Evolutionary conservation across 1,140 invertebrate species (phyloP).

Genomic region (Atopsyche davidsoni): DNA sequence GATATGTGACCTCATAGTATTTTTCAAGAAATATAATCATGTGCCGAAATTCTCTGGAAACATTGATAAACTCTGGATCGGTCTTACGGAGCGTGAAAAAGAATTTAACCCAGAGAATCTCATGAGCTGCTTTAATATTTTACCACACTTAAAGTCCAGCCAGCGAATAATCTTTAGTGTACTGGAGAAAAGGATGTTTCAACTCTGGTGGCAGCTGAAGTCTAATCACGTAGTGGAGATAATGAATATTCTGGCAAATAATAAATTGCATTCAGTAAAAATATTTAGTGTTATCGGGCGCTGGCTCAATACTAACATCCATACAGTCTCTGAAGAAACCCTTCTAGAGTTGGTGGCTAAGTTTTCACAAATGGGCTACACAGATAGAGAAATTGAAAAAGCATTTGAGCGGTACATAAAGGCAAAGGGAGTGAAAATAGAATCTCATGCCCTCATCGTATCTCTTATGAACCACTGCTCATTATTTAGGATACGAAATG

Average conservation of each 20-base stretch:
- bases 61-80: conserved; percentile 65
- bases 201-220: conserved; percentile 53
- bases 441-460: conserved; percentile 52
- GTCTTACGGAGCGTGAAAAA: conserved; percentile 52
- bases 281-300: conserved; percentile 47
- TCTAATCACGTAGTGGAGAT: conserved; percentile 53
- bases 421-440: conserved; percentile 45
- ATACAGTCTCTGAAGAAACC: conserved; percentile 53
- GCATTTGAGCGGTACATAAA: conserved; percentile 59
- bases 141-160: conserved; percentile 55
- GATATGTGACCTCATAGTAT: conserved; percentile 53
- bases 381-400: conserved; percentile 49
- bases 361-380: conserved; percentile 50
- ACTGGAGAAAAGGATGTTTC: conserved; percentile 55
- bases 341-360: conserved; percentile 54
- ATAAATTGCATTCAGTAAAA: conserved; percentile 43
- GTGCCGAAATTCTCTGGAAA: conserved; percentile 44
- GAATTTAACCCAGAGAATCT: conserved; percentile 57
- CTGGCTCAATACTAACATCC: conserved; percentile 59
- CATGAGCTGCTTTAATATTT: conserved; percentile 49
- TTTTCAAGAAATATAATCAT: conserved; percentile 40
- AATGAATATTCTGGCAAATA: conserved; percentile 41
- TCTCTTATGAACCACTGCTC: conserved; percentile 59
- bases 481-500: conserved; percentile 53
- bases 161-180: conserved; percentile 55